Evolutionary conservation across 2,888 invertebrate genomes (phyloP).

Genomic region (Microctonus brassicae): DNA sequence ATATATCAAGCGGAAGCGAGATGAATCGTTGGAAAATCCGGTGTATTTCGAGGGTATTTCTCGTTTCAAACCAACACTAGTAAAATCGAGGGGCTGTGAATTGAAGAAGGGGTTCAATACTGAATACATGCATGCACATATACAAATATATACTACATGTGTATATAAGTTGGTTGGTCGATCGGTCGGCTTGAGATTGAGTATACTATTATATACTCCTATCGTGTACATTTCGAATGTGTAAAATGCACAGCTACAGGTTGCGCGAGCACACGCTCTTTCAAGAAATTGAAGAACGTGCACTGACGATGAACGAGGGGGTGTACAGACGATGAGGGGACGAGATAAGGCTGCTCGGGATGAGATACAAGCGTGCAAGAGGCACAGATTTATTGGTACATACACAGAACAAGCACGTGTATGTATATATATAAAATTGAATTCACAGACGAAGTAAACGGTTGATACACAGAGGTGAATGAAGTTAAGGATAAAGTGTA

Average conservation of each 20-base stretch:
- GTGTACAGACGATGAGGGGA: neutral
- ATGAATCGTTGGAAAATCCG: conserved; percentile 16
- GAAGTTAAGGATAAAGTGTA: neutral
- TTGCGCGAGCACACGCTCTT: conserved; percentile 20
- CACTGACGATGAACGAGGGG: too few species aligned
- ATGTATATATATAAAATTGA: conserved; percentile 1
- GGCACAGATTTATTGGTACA: neutral
- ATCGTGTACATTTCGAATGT: conserved; percentile 24
- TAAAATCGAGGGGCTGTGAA: neutral
- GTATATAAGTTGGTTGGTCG: neutral
- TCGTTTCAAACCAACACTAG: neutral
- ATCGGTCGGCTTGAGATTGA: neutral
- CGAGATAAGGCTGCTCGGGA: neutral
- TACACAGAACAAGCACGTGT: too few species aligned
- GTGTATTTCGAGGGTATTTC: conserved; percentile 1
- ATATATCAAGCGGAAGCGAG: neutral
- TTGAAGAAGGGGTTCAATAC: neutral
- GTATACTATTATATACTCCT: neutral
- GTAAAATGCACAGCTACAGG: conserved; percentile 30
- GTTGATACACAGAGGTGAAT: conserved; percentile 16
- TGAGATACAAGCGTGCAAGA: neutral
- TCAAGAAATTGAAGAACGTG: conserved; percentile 6
- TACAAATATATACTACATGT: neutral
- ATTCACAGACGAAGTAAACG: conserved; percentile 6
- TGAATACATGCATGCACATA: neutral